phyloP scores from a whole-genome alignment of 2,888 invertebrate genomes.

The Julus scanicus region DNA sequence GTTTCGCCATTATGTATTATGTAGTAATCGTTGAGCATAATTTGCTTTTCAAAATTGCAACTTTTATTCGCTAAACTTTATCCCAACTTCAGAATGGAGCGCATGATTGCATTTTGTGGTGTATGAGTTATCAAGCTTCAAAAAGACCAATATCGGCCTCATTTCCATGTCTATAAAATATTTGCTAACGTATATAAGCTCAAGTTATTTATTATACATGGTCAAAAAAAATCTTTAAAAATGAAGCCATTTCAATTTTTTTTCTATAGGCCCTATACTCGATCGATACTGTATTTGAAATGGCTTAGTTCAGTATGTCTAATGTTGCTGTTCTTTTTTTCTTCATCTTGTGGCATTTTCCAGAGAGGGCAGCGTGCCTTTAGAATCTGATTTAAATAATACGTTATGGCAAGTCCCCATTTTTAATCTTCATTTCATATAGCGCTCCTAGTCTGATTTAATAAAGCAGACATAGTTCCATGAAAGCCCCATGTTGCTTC shows the following conservation, averaged over 20 bases:
- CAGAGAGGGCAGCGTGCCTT: not conserved
- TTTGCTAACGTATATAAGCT: slow-evolving; percentile 13
- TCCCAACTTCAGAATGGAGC: not conserved
- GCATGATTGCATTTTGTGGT: not conserved
- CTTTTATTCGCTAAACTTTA: not conserved
- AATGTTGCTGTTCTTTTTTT: not conserved
- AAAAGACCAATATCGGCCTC: not conserved
- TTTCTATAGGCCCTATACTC: not conserved
- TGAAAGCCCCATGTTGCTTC: not conserved
- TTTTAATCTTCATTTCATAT: slow-evolving; percentile 12
- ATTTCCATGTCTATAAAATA: slow-evolving; percentile 36
- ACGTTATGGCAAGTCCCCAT: not conserved
- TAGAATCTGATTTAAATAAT: slow-evolving; percentile 10
- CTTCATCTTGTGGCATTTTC: not conserved
- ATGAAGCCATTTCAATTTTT: not conserved
- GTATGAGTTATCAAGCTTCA: not conserved
- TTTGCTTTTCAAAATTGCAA: not conserved
- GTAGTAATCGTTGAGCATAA: slow-evolving; percentile 1
- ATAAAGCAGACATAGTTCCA: not conserved
- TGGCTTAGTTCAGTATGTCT: not conserved
- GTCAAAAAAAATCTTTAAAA: slow-evolving; percentile 9
- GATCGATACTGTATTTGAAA: not conserved
- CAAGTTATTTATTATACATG: not conserved
- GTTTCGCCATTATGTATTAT: not conserved
- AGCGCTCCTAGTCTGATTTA: not conserved